Evolutionary conservation across 2,113 vertebrate species (phyloP), one percentile per base, ranked within the genome.

Genomic region (Anseranas semipalmata): DNA sequence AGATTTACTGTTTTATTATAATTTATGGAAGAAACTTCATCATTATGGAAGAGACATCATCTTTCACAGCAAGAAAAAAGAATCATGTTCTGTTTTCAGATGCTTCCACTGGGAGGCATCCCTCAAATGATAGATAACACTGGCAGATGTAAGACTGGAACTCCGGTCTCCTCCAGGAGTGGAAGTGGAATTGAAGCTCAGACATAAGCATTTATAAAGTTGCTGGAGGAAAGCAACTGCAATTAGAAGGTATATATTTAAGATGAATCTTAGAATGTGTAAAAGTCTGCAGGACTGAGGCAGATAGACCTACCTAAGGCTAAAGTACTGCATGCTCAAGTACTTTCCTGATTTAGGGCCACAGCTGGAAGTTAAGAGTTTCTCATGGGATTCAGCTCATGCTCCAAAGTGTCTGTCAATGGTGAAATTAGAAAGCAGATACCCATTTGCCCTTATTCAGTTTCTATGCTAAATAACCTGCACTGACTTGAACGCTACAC

Each of bases 41-140:
- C 62, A 76, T 83, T 83, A 71, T 21, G 48, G 41, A 85, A 87
- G 20, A 91, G 55, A 43, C 28, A 80, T 72, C 71, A 73, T 90
- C 56, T 55, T 86, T 77, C 75, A 93, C 21, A 79, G 48, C 62
- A 53, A 78, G 72, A 7, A 65, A 78, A 74, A 73, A 59, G 6
- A 48, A 43, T 35, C 12, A 6, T 48, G 74, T 28, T 96, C 70
- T 85, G 52, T 62, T 92, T 93, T 95, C 68, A 92, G 73, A 93
- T 68, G 84, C 32, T 80, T 96, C 76, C 94, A 94, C 76, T 90
- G 83, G 80, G 90, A 97, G 53, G 86, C 91, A 87, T 94, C 79
- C 62, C 80, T 96, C 94, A 95, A 96, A 94, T 7, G 1, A 63
- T 27, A 68, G 56, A 85, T 87, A 97, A 63, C 68, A 17, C 53